phyloP scores from a whole-genome alignment of 2,888 invertebrate species.

The Sclerodermus sp. region DNA sequence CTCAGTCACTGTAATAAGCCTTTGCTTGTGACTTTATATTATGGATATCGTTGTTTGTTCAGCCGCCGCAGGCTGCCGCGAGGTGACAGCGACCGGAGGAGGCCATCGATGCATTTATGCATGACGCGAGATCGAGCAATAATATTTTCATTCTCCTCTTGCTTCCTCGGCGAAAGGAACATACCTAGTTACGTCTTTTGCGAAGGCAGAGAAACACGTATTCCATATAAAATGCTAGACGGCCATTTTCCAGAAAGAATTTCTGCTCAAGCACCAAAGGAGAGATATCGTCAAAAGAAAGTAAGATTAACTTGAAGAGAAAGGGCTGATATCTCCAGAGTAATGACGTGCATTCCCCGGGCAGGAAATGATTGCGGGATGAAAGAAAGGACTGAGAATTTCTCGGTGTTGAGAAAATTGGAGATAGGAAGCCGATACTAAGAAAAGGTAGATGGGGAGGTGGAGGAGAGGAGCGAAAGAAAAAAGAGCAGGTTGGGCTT shows the following conservation, averaged over 20 bases:
- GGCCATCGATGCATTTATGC: slow-evolving; percentile 41
- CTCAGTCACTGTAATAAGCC: slow-evolving; percentile 29
- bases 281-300: no score
- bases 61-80: slow-evolving; percentile 37
- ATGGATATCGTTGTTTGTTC: slow-evolving; percentile 53
- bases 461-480: slow-evolving; percentile 1
- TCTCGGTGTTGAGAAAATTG: no score
- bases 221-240: no score
- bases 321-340: no score
- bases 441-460: not conserved
- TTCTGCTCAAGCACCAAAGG: no score
- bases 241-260: no score
- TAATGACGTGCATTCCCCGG: no score
- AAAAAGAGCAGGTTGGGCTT: slow-evolving; percentile 13
- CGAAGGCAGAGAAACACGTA: no score
- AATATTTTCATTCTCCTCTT: slow-evolving; percentile 50
- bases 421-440: not conserved
- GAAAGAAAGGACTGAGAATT: no score
- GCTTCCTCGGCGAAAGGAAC: slow-evolving; percentile 24
- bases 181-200: no score
- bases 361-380: no score
- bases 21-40: slow-evolving; percentile 46
- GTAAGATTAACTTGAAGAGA: no score
- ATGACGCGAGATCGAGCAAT: slow-evolving; percentile 47
- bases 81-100: slow-evolving; percentile 37